Evolutionary conservation across 2,797 vertebrate genomes (phyloP).

Genomic region (Hemitrygon akajei): DNA sequence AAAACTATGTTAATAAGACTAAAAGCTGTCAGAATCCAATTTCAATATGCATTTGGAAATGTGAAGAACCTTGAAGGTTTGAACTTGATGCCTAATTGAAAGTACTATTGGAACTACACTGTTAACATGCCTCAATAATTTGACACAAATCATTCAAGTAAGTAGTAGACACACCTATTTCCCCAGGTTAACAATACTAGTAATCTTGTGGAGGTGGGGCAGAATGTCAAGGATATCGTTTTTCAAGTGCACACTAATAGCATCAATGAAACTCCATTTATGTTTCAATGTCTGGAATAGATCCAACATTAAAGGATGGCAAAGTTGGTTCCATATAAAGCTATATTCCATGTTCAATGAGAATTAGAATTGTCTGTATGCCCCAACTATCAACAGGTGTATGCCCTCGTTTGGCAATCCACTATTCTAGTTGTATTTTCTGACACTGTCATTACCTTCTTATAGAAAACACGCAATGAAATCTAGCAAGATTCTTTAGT

Average conservation of each 20-base stretch:
- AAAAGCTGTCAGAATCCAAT: not conserved
- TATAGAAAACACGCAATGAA: constrained; percentile 23
- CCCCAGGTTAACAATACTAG: not conserved
- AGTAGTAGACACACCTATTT: not conserved
- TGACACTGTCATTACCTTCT: not conserved
- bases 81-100: not conserved
- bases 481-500: not conserved
- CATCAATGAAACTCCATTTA: not conserved
- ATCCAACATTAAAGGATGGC: not conserved
- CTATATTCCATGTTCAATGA: not conserved
- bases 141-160: not conserved
- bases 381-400: not conserved
- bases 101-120: not conserved
- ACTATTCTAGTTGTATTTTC: not conserved
- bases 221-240: not conserved
- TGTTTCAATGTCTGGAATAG: not conserved
- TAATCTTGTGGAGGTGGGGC: not conserved
- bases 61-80: not conserved
- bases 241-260: not conserved
- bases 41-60: not conserved
- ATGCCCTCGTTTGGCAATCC: not conserved
- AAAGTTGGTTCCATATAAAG: not conserved
- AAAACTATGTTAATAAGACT: not conserved
- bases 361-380: not conserved
- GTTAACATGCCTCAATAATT: not conserved